Evolutionary conservation across 1,140 invertebrate species (phyloP).

Genomic region (Hypothenemus hampei): DNA sequence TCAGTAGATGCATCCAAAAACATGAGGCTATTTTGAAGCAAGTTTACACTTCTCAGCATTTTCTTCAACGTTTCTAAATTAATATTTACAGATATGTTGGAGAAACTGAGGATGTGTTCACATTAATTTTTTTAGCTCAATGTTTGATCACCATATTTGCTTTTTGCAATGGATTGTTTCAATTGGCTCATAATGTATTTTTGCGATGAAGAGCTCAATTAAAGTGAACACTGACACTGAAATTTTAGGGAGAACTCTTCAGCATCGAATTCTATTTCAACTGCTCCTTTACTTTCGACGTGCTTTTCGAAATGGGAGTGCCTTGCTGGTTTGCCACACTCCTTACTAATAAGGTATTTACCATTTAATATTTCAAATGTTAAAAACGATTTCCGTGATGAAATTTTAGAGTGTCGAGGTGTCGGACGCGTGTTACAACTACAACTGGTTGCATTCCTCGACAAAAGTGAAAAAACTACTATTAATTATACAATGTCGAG

Average conservation of each 20-base stretch:
- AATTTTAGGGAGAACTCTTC: conserved; percentile 2
- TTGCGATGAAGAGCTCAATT: background rate
- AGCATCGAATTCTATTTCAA: conserved; percentile 9
- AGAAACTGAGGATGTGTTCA: conserved; percentile 9
- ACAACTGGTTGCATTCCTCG: conserved; percentile 11
- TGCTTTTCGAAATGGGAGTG: conserved; percentile 13
- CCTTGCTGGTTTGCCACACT: conserved; percentile 13
- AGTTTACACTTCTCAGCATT: no score
- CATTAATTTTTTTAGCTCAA: conserved; percentile 7
- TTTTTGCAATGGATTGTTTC: conserved; percentile 16
- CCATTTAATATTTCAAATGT: background rate
- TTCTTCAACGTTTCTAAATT: background rate
- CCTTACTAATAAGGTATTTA: conserved; percentile 5
- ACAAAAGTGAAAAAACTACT: conserved; percentile 1
- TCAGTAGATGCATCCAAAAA: conserved; percentile 1
- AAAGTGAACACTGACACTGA: background rate
- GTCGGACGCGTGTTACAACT: conserved; percentile 15
- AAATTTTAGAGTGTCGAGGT: conserved; percentile 10
- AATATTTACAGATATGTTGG: conserved; percentile 8
- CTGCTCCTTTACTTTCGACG: conserved; percentile 7
- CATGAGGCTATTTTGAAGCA: conserved; percentile 7
- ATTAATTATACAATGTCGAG: conserved; percentile 1
- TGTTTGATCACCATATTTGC: conserved; percentile 3
- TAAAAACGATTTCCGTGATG: background rate
- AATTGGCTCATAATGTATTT: conserved; percentile 11